These are phyloP conservation scores for Heterotis niloticus DNA, from an alignment of 2,113 vertebrate genomes.

Conservation along the genomic window DNA sequence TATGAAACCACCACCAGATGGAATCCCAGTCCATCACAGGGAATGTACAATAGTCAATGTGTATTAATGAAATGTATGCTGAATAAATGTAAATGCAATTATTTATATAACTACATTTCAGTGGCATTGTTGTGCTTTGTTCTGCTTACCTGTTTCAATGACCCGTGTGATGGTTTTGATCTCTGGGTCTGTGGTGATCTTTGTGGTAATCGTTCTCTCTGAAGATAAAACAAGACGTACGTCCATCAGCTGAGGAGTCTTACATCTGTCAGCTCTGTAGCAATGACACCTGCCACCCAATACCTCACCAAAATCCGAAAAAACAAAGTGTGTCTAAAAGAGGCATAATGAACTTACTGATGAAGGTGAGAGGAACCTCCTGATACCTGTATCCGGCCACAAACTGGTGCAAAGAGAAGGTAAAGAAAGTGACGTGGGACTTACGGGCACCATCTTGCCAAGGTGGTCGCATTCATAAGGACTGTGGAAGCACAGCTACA, in stretches of 20 bases:
- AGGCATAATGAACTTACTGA: conserved; percentile 74
- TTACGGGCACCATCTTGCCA: background rate
- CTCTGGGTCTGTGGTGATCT: conserved; percentile 31
- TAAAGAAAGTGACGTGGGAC: background rate
- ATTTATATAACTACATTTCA: background rate
- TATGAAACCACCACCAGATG: no score
- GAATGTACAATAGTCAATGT: no score
- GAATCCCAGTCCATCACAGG: no score
- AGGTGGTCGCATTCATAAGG: background rate
- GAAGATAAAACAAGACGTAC: conserved; percentile 24
- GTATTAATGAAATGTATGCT: no score
- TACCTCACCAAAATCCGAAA: background rate
- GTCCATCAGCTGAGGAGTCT: background rate
- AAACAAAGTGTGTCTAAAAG: background rate
- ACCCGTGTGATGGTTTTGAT: conserved; percentile 44
- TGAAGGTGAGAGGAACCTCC: conserved; percentile 84
- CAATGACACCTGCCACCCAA: background rate
- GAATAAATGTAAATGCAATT: no score
- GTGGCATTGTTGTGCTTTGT: background rate
- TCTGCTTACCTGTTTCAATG: conserved; percentile 49
- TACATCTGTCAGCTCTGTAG: conserved; percentile 1
- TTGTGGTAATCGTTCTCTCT: conserved; percentile 52
- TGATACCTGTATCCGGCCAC: conserved; percentile 75
- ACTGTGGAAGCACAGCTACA: background rate
- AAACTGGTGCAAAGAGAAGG: conserved; percentile 67